Evolutionary conservation across 2,113 vertebrate genomes (phyloP), one percentile per base, ranked within the genome.

Genomic region (Xenotilapia longispinis): DNA sequence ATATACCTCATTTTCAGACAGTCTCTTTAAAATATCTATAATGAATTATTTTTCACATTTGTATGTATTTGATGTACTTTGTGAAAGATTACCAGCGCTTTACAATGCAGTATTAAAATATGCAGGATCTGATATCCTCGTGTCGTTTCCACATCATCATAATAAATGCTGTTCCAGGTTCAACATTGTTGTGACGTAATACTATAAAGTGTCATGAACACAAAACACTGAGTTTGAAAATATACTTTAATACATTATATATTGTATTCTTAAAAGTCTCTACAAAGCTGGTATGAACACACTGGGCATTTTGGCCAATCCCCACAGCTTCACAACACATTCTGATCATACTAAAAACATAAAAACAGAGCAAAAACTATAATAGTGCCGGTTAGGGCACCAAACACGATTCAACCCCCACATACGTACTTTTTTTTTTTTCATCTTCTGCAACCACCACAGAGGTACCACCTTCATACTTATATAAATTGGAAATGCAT

Each of bases 241-340:
- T 95, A 95, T 91, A 94, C 73, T 95, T 95, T 94, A 94, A 93
- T 94, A 80, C 84, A 87, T 86, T 83, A 92, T 87, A 90, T 87
- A 88, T 7, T 82, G 79, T 78, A 88, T 55, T 88, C 33, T 83
- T 81, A 79, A 85, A 88, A 70, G 73, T 87, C 33, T 86, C 60
- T 54, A 86, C 87, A 94, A 88, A 87, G 60, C 51, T 87, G 51
- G 45, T 81, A 85, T 82, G 82, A 93, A 89, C 79, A 90, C 73
- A 91, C 6, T 82, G 9, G 58, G 40, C 49, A 84, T 87, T 53
- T 14, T 63, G 26, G 31, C 65, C 31, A 83, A 85, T 26, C 33
- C 36, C 55, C 53, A 92, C 84, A 89, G 57, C 33, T 82, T 87
- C 63, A 89, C 75, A 90, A 83, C 84, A 93, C 73, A 90, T 87